Evolutionary conservation across 2,888 invertebrate species (phyloP).

Genomic region (Eremobia ochroleuca): DNA sequence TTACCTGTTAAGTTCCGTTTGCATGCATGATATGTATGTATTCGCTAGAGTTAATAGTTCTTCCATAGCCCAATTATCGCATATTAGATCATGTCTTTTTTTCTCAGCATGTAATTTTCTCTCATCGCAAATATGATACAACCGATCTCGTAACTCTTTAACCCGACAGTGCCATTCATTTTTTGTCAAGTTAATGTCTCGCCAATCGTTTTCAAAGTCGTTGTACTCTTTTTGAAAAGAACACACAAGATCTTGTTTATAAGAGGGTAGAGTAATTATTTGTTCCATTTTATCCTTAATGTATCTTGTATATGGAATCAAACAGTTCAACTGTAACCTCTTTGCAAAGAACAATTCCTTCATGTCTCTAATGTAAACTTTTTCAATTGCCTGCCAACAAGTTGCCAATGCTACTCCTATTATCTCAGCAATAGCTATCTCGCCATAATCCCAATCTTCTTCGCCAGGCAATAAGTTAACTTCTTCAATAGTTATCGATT

Average conservation of each 20-base stretch:
- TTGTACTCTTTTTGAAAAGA: slow-evolving; percentile 92
- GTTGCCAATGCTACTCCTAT: slow-evolving; percentile 84
- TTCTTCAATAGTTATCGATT: slow-evolving; percentile 70
- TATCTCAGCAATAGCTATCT: slow-evolving; percentile 80
- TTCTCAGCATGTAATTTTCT: slow-evolving; percentile 90
- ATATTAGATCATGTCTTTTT: slow-evolving; percentile 88
- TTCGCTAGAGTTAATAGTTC: slow-evolving; percentile 90
- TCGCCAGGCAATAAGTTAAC: slow-evolving; percentile 82
- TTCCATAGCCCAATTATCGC: slow-evolving; percentile 91
- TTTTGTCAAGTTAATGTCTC: slow-evolving; percentile 90
- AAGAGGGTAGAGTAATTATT: slow-evolving; percentile 90
- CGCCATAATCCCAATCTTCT: slow-evolving; percentile 87
- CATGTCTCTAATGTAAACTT: slow-evolving; percentile 88
- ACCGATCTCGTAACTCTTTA: slow-evolving; percentile 86
- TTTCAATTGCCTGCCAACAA: slow-evolving; percentile 90
- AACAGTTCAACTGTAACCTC: slow-evolving; percentile 88
- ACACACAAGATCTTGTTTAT: slow-evolving; percentile 90
- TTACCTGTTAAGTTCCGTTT: slow-evolving; percentile 92
- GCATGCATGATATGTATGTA: slow-evolving; percentile 90
- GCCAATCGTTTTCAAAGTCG: slow-evolving; percentile 91
- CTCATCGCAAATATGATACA: slow-evolving; percentile 91
- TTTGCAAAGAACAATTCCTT: slow-evolving; percentile 91
- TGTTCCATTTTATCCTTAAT: slow-evolving; percentile 90
- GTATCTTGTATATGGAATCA: slow-evolving; percentile 91
- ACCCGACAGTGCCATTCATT: slow-evolving; percentile 92